Evolutionary conservation across 2,888 invertebrate species (phyloP).

Genomic region (Orchesella flavescens): DNA sequence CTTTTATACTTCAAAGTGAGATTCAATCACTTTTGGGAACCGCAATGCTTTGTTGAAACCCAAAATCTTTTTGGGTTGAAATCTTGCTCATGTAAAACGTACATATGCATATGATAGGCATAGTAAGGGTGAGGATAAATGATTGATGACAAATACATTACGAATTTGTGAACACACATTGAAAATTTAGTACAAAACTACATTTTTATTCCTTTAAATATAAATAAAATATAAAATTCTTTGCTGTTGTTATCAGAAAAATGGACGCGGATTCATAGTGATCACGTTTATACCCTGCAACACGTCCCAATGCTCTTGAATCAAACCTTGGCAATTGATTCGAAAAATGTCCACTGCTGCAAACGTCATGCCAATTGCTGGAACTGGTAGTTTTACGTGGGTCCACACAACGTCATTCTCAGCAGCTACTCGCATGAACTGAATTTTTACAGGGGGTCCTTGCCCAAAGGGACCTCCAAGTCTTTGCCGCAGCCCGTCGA

Average conservation of each 20-base stretch:
- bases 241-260: too few species aligned
- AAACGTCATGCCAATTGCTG: slow-evolving; percentile 29
- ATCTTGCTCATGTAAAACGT: too few species aligned
- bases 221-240: not conserved
- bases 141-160: too few species aligned
- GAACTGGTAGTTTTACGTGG: slow-evolving; percentile 24
- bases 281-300: slow-evolving; percentile 49
- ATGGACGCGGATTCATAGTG: slow-evolving; percentile 43
- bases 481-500: not conserved
- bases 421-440: slow-evolving; percentile 44
- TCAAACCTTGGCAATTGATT: slow-evolving; percentile 51
- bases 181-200: too few species aligned
- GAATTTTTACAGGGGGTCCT: slow-evolving; percentile 44
- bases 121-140: too few species aligned
- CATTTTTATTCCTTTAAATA: too few species aligned
- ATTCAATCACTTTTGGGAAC: too few species aligned
- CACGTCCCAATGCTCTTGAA: slow-evolving; percentile 66
- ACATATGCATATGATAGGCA: too few species aligned
- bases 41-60: too few species aligned
- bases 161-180: too few species aligned
- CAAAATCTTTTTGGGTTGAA: too few species aligned
- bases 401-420: slow-evolving; percentile 60
- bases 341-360: slow-evolving; percentile 63
- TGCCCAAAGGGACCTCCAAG: slow-evolving; percentile 54
- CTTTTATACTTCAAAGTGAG: too few species aligned